Conservation (phyloP, 2,797 vertebrate species). For the Thunnus albacares region DNA sequence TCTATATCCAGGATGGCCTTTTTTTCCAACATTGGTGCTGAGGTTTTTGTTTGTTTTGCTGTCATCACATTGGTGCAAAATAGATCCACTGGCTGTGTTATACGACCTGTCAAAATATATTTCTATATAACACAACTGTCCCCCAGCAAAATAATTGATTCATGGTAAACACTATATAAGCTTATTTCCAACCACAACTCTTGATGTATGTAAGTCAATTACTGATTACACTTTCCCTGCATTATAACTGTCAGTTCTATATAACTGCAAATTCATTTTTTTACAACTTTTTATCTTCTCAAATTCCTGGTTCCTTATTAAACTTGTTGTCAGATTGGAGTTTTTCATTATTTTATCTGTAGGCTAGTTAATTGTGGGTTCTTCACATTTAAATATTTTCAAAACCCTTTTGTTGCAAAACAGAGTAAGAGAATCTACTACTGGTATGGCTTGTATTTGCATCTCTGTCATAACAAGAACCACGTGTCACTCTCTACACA, state of each 20-base stretch:
- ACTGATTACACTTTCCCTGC: background rate
- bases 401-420: background rate
- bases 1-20: slow-evolving; percentile 28
- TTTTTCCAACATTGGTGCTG: slow-evolving; percentile 8
- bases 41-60: slow-evolving; percentile 3
- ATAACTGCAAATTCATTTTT: background rate
- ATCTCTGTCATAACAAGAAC: slow-evolving; percentile 32
- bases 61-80: slow-evolving; percentile 18
- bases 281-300: background rate
- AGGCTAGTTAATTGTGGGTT: background rate
- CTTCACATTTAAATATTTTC: background rate
- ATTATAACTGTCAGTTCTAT: background rate
- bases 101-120: background rate
- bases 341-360: background rate
- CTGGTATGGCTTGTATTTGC: slow-evolving; percentile 28
- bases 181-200: slow-evolving; percentile 1
- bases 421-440: slow-evolving; percentile 1
- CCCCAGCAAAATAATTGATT: slow-evolving; percentile 18
- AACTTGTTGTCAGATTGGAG: background rate
- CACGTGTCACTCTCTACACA: slow-evolving; percentile 28
- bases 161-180: slow-evolving; percentile 1
- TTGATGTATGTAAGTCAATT: background rate
- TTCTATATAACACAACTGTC: background rate
- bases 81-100: background rate
- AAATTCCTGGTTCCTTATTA: background rate